These are phyloP conservation scores for Coenonympha glycerion DNA, from an alignment of 2,888 invertebrate genomes.

Conservation along the genomic window DNA sequence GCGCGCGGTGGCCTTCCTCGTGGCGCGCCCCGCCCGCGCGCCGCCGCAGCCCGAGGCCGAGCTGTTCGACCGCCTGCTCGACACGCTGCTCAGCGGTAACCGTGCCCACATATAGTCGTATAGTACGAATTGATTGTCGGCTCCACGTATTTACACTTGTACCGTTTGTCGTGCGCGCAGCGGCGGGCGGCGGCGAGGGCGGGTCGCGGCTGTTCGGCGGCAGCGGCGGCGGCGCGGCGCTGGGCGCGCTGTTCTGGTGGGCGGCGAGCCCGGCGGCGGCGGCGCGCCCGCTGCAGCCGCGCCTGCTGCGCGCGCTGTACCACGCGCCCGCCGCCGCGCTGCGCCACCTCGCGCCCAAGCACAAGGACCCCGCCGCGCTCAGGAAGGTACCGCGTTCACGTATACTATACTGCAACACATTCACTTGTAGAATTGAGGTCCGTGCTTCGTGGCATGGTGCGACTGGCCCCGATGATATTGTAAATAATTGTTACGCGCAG, in stretches of 20 bases:
- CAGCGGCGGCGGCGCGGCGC: conserved; percentile 30
- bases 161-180: not conserved
- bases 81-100: conserved; percentile 64
- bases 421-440: too few species aligned
- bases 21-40: conserved; percentile 36
- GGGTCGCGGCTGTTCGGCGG: conserved; percentile 24
- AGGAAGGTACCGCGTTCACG: conserved; percentile 46
- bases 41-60: conserved; percentile 46
- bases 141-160: not conserved
- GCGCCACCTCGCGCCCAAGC: conserved; percentile 46
- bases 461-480: too few species aligned
- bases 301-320: conserved; percentile 55
- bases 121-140: too few species aligned
- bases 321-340: conserved; percentile 48
- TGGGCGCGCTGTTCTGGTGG: conserved; percentile 63
- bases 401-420: not conserved
- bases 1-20: conserved; percentile 72
- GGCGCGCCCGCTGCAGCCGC: conserved; percentile 46
- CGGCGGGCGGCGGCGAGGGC: conserved; percentile 22
- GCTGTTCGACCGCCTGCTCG: conserved; percentile 68
- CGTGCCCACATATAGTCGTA: too few species aligned
- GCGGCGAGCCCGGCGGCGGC: conserved; percentile 42
- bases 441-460: too few species aligned
- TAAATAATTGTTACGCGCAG: too few species aligned
- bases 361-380: conserved; percentile 40